Evolutionary conservation across 2,797 vertebrate species (phyloP), one percentile per base, ranked within the genome.

Genomic region (Sebastes reedi): DNA sequence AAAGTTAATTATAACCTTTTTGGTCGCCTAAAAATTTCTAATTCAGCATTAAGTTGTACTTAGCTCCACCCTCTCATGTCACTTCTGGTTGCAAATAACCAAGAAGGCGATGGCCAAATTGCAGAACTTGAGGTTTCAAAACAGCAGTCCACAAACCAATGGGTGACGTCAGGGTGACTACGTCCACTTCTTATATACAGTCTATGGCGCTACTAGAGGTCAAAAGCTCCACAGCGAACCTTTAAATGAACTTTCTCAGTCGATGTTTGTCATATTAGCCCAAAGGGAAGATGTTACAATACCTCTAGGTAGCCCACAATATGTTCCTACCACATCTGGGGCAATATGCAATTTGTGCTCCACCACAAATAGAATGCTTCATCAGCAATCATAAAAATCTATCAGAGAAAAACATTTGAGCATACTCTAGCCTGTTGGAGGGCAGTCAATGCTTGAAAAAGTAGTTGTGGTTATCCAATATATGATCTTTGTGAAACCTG

Each of bases 361-460:
- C 20, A 60, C 24, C 46, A 62, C 2, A 54, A n/a, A 62, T 18
- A 8, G 46, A 14, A 46, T 77, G 18, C 25, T 72, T 30, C 22
- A 71, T 62, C 50, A 66, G 75, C 70, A 24, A 61, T 71, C 62
- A 72, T 42, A 32, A 75, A 46, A 75, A 82, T 78, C 30, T n/a
- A 62, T 67, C 30, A 80, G 29, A 67, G 66, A 39, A 77, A 71
- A 55, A 73, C 18, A 36, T 32, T 66, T 64, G 3, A 25, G 8
- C 42, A 66, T 34, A 46, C 18, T 9, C 32, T 3, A 29, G 39
- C 55, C 46, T 58, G 27, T 24, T 55, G 27, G 39, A 72, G 67
- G 11, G 22, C 36, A 34, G 56, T 58, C 18, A 55, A 67, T 59
- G 39, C 8, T 27, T 29, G 2, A 56, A 69, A 73, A 59, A 66